Percentiles rank a stretch among this genome's conserved stretches.
Conservation (phyloP, 2,113 vertebrate genomes). For the Elephantulus edwardii region DNA sequence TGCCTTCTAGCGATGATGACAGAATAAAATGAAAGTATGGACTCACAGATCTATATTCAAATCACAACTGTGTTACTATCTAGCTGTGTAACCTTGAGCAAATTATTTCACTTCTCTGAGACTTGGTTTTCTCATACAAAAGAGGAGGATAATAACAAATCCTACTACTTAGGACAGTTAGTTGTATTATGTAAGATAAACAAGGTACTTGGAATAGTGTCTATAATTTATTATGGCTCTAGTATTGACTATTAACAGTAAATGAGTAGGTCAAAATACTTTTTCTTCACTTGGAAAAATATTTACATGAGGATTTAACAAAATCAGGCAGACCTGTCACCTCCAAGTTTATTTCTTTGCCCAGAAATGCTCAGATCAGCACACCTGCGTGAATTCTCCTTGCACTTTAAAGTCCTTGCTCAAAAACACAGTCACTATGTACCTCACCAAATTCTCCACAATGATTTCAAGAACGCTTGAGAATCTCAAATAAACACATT, state of each 20-base stretch:
- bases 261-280: too few relatives aligned
- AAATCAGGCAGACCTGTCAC: not conserved
- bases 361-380: not conserved
- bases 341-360: not conserved
- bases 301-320: too few relatives aligned
- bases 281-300: too few relatives aligned
- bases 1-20: not conserved
- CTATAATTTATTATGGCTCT: not conserved
- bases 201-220: not conserved
- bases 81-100: not conserved
- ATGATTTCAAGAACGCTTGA: constrained; percentile 5
- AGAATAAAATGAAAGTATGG: not conserved
- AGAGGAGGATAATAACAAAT: constrained; percentile 31
- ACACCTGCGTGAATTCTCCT: not conserved
- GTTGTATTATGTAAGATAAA: not conserved
- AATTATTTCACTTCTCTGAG: constrained; percentile 8
- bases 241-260: too few relatives aligned
- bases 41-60: constrained; percentile 26
- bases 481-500: not conserved
- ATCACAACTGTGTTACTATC: not conserved
- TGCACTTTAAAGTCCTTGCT: not conserved
- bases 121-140: constrained; percentile 8
- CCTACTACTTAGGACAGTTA: not conserved
- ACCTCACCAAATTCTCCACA: not conserved
- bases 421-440: not conserved